Evolutionary conservation across 2,888 invertebrate species (phyloP), one percentile per base, ranked within the genome.

Genomic region (Limnephilus auricula): DNA sequence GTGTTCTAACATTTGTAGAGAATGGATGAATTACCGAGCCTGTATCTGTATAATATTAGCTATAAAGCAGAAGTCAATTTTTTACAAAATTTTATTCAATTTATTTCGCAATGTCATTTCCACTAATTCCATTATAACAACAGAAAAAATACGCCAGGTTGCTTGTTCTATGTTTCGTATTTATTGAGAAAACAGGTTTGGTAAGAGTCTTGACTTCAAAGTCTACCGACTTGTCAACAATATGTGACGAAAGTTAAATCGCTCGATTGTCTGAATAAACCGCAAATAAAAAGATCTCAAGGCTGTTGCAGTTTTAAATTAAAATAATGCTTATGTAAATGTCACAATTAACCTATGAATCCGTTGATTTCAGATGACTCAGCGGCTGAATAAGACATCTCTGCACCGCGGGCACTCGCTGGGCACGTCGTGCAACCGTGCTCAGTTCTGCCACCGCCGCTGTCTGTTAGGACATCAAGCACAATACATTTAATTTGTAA

Each of bases 401-500:
- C 87, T 25, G 30, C 31, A 18, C 40, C 25, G 84, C 84, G 84
- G 32, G 34, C 32, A 37, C 84, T 40, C 25, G 10, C 25, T 65
- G 65, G 25, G 65, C 65, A 65, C 65, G 65, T 65, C 65, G 25
- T 65, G 65, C 65, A 65, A 65, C 84, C 84, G 84, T 37, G n/a
- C 84, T 37, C 45, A 40, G 40, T 30, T 40, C 89, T 37, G 79
- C 15, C 31, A 25, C 32, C 32, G 34, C 25, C 65, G 13, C 65
- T 50, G 85, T n/a, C 86, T 40, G 82, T 82, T 82, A 34, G 82
- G 82, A 80, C 40, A 90, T 90, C 34, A 79, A 82, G 90, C 90
- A 89, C 90, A 79, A 89, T 89, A 89, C 91, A 91, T 92, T 91
- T 93, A 92, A 93, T 92, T 93, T 88, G 91, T 92, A 87, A 92